Percentiles rank a stretch among this genome's conserved stretches.
phyloP scores from a whole-genome alignment of 1,140 invertebrate species.

The Drosophila punjabiensis region DNA sequence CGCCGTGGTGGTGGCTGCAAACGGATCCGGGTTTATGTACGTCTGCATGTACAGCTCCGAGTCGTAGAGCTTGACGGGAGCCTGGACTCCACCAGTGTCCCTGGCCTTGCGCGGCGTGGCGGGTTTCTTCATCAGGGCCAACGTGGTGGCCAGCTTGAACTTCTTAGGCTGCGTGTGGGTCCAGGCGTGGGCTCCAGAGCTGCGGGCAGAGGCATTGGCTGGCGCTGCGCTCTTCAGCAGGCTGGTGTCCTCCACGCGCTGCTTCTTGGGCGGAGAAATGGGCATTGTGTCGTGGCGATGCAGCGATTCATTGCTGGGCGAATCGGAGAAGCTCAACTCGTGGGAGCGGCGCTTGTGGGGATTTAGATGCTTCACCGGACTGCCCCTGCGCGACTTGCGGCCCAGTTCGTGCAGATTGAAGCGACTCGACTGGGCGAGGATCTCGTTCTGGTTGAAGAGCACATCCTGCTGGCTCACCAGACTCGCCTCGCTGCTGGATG shows the following conservation, averaged over 20 bases:
- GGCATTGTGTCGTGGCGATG: constrained; percentile 34
- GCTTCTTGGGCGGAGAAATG: constrained; percentile 75
- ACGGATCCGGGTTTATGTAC: constrained; percentile 87
- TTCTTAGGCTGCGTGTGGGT: constrained; percentile 65
- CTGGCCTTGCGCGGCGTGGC: constrained; percentile 52
- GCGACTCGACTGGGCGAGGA: constrained; percentile 81
- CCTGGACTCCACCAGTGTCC: constrained; percentile 4
- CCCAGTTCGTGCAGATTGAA: constrained; percentile 82
- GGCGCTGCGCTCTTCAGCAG: constrained; percentile 20
- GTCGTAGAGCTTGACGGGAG: constrained; percentile 71
- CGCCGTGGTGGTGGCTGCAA: constrained; percentile 87
- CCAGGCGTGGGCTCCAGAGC: constrained; percentile 53
- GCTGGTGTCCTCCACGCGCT: constrained; percentile 53
- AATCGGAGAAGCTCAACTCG: constrained; percentile 73
- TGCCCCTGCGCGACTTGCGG: constrained; percentile 37
- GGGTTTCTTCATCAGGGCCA: constrained; percentile 69
- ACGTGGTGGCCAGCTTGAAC: constrained; percentile 63
- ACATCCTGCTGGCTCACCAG: constrained; percentile 63
- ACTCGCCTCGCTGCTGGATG: constrained; percentile 60
- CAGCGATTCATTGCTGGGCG: constrained; percentile 70
- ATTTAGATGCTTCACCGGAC: constrained; percentile 32
- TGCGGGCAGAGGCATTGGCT: constrained; percentile 53
- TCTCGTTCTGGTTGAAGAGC: constrained; percentile 78
- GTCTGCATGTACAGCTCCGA: constrained; percentile 73
- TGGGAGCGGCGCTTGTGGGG: constrained; percentile 66